These are phyloP conservation scores for Centrocercus urophasianus DNA, from an alignment of 2,113 vertebrate genomes.

Conservation along the genomic window DNA sequence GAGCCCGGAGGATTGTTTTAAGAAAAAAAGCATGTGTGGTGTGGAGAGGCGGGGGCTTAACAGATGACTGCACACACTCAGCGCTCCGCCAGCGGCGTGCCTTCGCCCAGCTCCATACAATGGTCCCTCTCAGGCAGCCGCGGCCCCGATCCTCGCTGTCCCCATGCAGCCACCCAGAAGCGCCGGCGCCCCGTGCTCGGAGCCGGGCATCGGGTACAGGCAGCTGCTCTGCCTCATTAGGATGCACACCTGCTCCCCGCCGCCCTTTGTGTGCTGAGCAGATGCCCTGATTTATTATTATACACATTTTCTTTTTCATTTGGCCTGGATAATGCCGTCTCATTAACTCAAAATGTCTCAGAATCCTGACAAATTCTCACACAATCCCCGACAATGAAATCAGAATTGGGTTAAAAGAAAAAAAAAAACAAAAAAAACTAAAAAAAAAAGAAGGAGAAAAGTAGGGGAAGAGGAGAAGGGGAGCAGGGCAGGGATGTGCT, in stretches of 20 bases:
- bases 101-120: slow-evolving; percentile 77
- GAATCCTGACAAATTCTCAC: slow-evolving; percentile 67
- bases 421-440: neutral
- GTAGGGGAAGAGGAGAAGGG: neutral
- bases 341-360: slow-evolving; percentile 59
- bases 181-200: neutral
- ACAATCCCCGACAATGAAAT: slow-evolving; percentile 25
- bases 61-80: slow-evolving; percentile 76
- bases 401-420: slow-evolving; percentile 32
- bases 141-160: slow-evolving; percentile 32
- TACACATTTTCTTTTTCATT: slow-evolving; percentile 67
- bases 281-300: slow-evolving; percentile 83
- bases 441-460: neutral
- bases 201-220: slow-evolving; percentile 71
- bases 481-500: neutral
- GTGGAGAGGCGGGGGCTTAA: slow-evolving; percentile 36
- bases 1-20: slow-evolving; percentile 20
- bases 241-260: slow-evolving; percentile 91
- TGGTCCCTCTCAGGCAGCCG: slow-evolving; percentile 78
- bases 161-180: slow-evolving; percentile 73
- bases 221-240: slow-evolving; percentile 89
- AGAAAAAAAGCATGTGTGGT: slow-evolving; percentile 13
- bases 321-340: slow-evolving; percentile 56
- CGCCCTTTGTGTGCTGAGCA: slow-evolving; percentile 82
- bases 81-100: slow-evolving; percentile 56